Percentiles rank a stretch among this genome's conserved stretches.
phyloP scores from a whole-genome alignment of 2,113 vertebrate species.

The Scomber japonicus region DNA sequence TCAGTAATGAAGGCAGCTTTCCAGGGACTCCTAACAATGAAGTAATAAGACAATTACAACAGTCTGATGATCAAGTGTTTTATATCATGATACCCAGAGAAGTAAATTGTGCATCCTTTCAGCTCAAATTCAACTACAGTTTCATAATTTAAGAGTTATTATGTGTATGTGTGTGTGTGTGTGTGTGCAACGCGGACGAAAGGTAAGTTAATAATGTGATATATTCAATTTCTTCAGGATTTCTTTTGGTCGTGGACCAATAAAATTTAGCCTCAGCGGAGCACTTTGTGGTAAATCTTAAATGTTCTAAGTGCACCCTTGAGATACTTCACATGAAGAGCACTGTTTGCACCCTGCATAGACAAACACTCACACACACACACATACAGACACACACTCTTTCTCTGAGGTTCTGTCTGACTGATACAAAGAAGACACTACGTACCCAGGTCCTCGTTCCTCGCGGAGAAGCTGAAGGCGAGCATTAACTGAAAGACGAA shows the following conservation, averaged over 20 bases:
- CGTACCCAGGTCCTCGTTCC: conserved; percentile 34
- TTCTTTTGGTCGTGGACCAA: conserved; percentile 23
- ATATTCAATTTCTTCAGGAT: background rate
- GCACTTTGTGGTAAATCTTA: conserved; percentile 12
- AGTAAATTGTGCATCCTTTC: background rate
- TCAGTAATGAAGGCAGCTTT: no score
- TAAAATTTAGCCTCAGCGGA: conserved; percentile 12
- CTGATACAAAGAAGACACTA: conserved; percentile 36
- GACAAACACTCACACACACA: background rate
- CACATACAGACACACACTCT: background rate
- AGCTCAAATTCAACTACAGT: background rate
- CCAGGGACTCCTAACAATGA: no score
- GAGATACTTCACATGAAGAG: conserved; percentile 31
- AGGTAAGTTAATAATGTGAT: conserved; percentile 59
- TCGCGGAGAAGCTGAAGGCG: conserved; percentile 45
- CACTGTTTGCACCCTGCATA: conserved; percentile 19
- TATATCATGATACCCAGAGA: no score
- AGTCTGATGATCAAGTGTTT: no score
- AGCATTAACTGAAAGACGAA: conserved; percentile 53
- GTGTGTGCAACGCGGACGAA: background rate
- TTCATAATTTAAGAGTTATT: background rate
- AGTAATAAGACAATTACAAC: no score
- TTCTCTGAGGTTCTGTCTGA: conserved; percentile 30
- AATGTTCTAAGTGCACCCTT: conserved; percentile 2
- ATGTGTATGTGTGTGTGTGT: background rate